Evolutionary conservation across 1,140 invertebrate species (phyloP).

Genomic region (Amyelois transitella): DNA sequence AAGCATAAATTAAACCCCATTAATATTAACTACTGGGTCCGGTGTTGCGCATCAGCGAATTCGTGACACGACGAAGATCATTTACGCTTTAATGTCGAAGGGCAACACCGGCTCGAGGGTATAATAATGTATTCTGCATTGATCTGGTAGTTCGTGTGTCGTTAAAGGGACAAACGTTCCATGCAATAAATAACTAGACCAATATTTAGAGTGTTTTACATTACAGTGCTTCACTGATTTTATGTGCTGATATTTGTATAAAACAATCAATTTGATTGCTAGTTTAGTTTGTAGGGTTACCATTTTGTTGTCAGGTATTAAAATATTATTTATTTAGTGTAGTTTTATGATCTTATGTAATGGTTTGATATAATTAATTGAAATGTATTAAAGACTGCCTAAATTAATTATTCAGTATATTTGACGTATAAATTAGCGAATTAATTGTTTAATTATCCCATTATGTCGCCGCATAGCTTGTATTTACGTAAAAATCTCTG

Average conservation of each 20-base stretch:
- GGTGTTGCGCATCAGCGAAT: constrained; percentile 12
- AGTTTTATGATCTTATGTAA: constrained; percentile 47
- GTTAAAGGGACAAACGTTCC: constrained; percentile 35
- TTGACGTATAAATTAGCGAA: constrained; percentile 57
- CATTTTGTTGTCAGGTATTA: constrained; percentile 63
- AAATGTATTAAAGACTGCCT: constrained; percentile 71
- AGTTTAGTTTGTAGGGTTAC: constrained; percentile 63
- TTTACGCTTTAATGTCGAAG: background rate
- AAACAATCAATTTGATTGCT: constrained; percentile 29
- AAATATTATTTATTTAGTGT: constrained; percentile 49
- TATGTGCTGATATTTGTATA: constrained; percentile 61
- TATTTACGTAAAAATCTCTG: background rate
- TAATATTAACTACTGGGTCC: constrained; percentile 22
- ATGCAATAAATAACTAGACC: constrained; percentile 71
- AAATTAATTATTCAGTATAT: constrained; percentile 67
- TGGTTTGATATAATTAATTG: constrained; percentile 53
- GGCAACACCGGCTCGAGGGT: constrained; percentile 19
- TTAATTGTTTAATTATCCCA: constrained; percentile 31
- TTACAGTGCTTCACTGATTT: constrained; percentile 61
- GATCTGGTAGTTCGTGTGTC: constrained; percentile 37
- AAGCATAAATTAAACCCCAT: constrained; percentile 63
- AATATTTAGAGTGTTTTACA: constrained; percentile 69
- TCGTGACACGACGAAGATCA: no score
- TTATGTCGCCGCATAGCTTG: constrained; percentile 12
- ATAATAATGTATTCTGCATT: constrained; percentile 22